Conservation (phyloP, 2,888 invertebrate species). For the Cephalotes varians region DNA sequence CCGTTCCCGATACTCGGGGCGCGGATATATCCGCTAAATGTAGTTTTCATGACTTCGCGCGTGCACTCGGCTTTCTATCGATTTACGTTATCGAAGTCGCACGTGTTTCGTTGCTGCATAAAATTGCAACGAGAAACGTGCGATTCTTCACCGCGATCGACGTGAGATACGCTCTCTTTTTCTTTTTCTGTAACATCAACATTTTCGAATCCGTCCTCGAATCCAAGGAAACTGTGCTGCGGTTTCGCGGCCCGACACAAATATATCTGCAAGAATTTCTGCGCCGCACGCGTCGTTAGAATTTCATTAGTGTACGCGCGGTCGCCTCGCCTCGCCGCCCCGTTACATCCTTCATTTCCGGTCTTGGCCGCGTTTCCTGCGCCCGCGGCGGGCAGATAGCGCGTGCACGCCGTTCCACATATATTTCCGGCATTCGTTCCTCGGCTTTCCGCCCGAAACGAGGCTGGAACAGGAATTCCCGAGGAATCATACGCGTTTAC, state of each 20-base stretch:
- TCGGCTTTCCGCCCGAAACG: constrained; percentile 39
- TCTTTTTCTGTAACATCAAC: background rate
- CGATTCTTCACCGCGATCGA: background rate
- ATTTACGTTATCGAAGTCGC: background rate
- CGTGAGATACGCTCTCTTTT: background rate
- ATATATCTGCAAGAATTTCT: constrained; percentile 4
- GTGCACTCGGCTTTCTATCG: background rate
- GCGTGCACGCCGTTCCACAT: constrained; percentile 50
- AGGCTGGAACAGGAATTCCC: constrained; percentile 1
- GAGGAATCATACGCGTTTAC: constrained; percentile 51
- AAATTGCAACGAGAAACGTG: background rate
- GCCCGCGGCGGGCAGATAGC: constrained; percentile 35
- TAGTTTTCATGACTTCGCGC: constrained; percentile 3
- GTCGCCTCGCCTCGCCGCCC: constrained; percentile 14
- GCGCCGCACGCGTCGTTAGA: constrained; percentile 37
- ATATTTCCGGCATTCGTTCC: constrained; percentile 59
- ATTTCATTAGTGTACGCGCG: constrained; percentile 42
- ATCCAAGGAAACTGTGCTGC: background rate
- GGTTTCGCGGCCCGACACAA: constrained; percentile 36
- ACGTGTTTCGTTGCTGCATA: background rate
- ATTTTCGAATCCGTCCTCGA: background rate
- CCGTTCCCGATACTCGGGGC: background rate
- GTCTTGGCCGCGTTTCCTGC: constrained; percentile 41
- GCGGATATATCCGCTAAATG: background rate
- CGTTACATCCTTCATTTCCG: constrained; percentile 48